These are phyloP conservation scores for Chaetogeoica ovagalla DNA, from an alignment of 2,888 invertebrate species.

Conservation along the genomic window DNA sequence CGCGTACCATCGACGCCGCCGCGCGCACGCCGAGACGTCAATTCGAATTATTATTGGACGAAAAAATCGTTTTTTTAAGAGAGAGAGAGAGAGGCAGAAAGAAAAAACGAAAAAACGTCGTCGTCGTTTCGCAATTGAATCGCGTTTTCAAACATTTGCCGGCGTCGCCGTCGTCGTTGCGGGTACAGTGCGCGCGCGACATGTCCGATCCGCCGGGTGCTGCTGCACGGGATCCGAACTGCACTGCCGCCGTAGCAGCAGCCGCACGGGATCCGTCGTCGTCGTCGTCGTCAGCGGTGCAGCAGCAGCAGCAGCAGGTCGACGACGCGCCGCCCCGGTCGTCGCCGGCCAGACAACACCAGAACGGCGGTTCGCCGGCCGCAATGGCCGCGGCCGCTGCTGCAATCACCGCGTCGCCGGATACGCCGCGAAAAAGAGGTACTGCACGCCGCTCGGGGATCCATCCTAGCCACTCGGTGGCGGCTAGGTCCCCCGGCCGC, in stretches of 20 bases:
- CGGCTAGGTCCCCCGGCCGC: too few species aligned
- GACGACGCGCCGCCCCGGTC: neutral
- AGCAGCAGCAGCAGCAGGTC: constrained; percentile 16
- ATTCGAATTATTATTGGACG: neutral
- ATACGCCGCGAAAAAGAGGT: constrained; percentile 45
- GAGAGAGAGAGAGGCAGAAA: too few species aligned
- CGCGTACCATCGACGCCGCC: constrained; percentile 26
- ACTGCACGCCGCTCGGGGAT: neutral
- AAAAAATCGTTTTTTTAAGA: too few species aligned
- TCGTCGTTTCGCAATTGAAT: too few species aligned
- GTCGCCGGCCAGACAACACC: constrained; percentile 34
- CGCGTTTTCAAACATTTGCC: neutral
- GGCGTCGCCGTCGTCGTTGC: neutral
- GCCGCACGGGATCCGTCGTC: neutral
- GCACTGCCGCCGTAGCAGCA: neutral
- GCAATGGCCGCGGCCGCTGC: constrained; percentile 20
- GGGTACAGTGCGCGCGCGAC: constrained; percentile 8
- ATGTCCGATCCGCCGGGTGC: constrained; percentile 37
- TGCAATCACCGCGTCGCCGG: constrained; percentile 10
- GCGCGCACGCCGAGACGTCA: neutral
- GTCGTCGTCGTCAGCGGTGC: neutral
- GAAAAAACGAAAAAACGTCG: too few species aligned
- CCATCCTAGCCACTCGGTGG: too few species aligned
- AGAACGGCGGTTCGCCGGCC: constrained; percentile 42
- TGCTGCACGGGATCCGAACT: neutral